Evolutionary conservation across 1,140 invertebrate genomes (phyloP), one percentile per base, ranked within the genome.

Genomic region (Drosophila sproati): DNA sequence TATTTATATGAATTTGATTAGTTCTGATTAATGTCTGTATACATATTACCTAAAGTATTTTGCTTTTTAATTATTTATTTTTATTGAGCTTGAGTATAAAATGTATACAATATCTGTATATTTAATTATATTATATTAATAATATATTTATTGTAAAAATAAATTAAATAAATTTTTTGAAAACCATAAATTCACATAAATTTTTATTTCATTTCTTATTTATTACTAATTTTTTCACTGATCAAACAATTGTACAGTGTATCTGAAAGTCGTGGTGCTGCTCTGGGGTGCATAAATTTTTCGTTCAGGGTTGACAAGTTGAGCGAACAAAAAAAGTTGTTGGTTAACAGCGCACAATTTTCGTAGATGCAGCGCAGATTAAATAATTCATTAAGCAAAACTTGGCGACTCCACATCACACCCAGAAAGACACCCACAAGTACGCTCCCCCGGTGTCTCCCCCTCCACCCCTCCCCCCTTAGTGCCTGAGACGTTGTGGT

Each of bases 361-460:
- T 51, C 29, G 37, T 63, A 79, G 72, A 87, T 82, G 76, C 83
- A 69, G 73, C 77, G 64, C 73, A 80, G 83, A 87, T 87, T 87
- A 87, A 87, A 87, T 87, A 87, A 87, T 87, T 87, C 83, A 87
- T 87, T 88, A 87, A 88, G 83, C 20, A 72, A 77, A 87, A 87
- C 79, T 86, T 68, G 62, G 72, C 75, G 52, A 71, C 66, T 61
- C 43, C 43, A 29, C 66, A 47, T 61, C 12, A 69, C 74, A 59
- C 59, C 55, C 10, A 43, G 7, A 39, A 2, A 10, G 0, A 43
- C 39, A 43, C 39, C 39, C 39, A 10, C 39, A 10, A 34, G 28
- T 70, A 20, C 20, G 20, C 20, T 20, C 20, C 20, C 20, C 20
- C 20, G 20, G 20, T 20, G 20, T 20, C 20, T 20, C 59, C 8